Evolutionary conservation across 2,113 vertebrate genomes (phyloP).

Genomic region (Dryoscopus gambensis): DNA sequence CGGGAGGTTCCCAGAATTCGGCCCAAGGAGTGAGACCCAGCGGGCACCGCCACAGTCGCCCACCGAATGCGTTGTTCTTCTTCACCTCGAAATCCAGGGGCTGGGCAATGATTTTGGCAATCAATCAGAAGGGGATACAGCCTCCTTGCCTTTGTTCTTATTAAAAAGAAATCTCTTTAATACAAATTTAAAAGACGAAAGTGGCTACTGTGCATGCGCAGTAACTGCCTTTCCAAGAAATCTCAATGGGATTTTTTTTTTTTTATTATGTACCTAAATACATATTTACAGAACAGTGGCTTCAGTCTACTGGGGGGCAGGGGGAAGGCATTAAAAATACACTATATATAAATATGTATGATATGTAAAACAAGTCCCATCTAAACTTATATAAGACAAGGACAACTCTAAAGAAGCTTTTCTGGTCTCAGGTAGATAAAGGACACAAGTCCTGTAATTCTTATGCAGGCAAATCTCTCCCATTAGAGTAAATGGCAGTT

Average conservation of each 20-base stretch:
- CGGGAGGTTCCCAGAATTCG: background rate
- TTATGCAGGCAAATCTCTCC: background rate
- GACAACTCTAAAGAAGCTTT: slow-evolving; percentile 69
- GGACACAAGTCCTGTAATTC: slow-evolving; percentile 11
- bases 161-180: slow-evolving; percentile 58
- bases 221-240: slow-evolving; percentile 70
- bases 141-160: slow-evolving; percentile 59
- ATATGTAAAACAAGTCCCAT: slow-evolving; percentile 74
- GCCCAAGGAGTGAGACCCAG: background rate
- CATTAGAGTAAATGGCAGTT: slow-evolving; percentile 18
- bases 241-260: slow-evolving; percentile 43
- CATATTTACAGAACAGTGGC: slow-evolving; percentile 76
- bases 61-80: background rate
- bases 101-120: slow-evolving; percentile 68
- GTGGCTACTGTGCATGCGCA: slow-evolving; percentile 71
- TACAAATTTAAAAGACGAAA: slow-evolving; percentile 60
- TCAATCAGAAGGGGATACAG: slow-evolving; percentile 46
- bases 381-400: slow-evolving; percentile 74
- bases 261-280: slow-evolving; percentile 68
- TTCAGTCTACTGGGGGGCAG: slow-evolving; percentile 42
- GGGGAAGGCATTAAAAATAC: slow-evolving; percentile 67
- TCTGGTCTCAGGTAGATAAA: slow-evolving; percentile 66
- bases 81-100: slow-evolving; percentile 1
- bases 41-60: background rate
- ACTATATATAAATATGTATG: slow-evolving; percentile 77